Percentiles rank a stretch among this genome's conserved stretches.
phyloP scores from a whole-genome alignment of 1,140 invertebrate genomes.

The Drosophila yakuba region DNA sequence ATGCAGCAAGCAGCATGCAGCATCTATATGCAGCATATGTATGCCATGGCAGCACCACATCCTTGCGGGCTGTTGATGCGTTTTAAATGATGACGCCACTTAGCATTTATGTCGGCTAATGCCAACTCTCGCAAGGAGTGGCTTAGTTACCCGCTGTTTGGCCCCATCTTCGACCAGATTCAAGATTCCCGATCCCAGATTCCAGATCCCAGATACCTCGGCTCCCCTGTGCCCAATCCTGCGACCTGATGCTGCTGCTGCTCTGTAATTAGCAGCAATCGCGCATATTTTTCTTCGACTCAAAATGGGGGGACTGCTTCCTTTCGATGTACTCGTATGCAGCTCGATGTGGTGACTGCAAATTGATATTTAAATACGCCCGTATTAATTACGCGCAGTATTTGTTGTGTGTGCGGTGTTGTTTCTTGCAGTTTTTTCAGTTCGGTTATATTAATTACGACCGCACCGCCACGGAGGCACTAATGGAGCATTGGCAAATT shows the following conservation, averaged over 20 bases:
- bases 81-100: slow-evolving; percentile 84
- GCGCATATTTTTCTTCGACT: slow-evolving; percentile 70
- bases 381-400: slow-evolving; percentile 74
- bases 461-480: slow-evolving; percentile 55
- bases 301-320: slow-evolving; percentile 21
- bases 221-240: slow-evolving; percentile 8
- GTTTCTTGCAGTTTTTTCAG: slow-evolving; percentile 11
- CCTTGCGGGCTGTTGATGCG: slow-evolving; percentile 79
- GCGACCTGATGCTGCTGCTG: slow-evolving; percentile 40
- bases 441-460: slow-evolving; percentile 70
- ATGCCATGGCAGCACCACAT: slow-evolving; percentile 42
- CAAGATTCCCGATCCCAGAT: neutral
- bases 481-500: slow-evolving; percentile 72
- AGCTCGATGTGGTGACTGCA: slow-evolving; percentile 46
- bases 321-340: slow-evolving; percentile 4
- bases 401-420: slow-evolving; percentile 22
- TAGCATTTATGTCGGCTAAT: slow-evolving; percentile 83
- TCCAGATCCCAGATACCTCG: neutral
- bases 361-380: slow-evolving; percentile 84
- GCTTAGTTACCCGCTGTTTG: slow-evolving; percentile 22
- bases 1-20: slow-evolving; percentile 7
- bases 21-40: too few relatives aligned
- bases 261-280: slow-evolving; percentile 83
- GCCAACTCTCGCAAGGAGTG: slow-evolving; percentile 50
- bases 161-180: neutral